Percentiles rank a stretch among this genome's conserved stretches.
These are phyloP conservation scores for Turnix velox DNA, from an alignment of 2,113 vertebrate species.

Conservation along the genomic window DNA sequence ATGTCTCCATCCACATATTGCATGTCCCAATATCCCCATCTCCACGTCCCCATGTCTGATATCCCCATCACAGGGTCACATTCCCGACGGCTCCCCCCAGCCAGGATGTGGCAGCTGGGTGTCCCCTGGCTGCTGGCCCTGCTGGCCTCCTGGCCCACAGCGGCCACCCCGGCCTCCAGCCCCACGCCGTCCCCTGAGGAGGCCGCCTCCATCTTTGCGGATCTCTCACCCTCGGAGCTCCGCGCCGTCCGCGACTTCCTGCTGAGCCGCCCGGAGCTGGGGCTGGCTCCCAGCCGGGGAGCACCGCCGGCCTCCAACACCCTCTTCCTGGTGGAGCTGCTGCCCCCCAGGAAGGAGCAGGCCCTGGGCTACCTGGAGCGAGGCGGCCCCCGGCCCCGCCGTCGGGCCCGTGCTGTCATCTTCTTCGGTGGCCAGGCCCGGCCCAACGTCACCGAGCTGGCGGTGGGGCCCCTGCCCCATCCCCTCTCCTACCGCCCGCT, in stretches of 20 bases:
- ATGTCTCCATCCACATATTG: too few relatives aligned
- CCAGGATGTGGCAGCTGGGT: background rate
- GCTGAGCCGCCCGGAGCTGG: slow-evolving; percentile 68
- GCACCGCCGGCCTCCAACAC: slow-evolving; percentile 79
- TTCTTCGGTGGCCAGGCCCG: slow-evolving; percentile 79
- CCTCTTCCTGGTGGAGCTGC: slow-evolving; percentile 85
- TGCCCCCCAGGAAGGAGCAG: slow-evolving; percentile 78
- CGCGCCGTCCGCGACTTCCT: slow-evolving; percentile 76
- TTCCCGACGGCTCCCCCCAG: background rate
- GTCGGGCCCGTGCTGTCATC: slow-evolving; percentile 81
- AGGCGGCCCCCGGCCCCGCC: slow-evolving; percentile 64
- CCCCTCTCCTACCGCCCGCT: slow-evolving; percentile 68
- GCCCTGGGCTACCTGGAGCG: slow-evolving; percentile 79
- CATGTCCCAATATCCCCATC: too few relatives aligned
- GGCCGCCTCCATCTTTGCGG: slow-evolving; percentile 78
- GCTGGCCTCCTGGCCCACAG: background rate
- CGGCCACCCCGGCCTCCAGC: rapidly evolving
- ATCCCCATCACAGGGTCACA: too few relatives aligned
- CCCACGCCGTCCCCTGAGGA: rapidly evolving
- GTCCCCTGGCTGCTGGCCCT: background rate
- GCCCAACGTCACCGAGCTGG: slow-evolving; percentile 84
- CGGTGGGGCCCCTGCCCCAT: slow-evolving; percentile 79
- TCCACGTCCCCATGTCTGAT: too few relatives aligned
- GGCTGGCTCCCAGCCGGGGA: slow-evolving; percentile 43
- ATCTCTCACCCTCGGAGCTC: slow-evolving; percentile 79